These are phyloP conservation scores for Tolmerus cingulatus DNA, from an alignment of 2,888 invertebrate genomes.

Conservation along the genomic window DNA sequence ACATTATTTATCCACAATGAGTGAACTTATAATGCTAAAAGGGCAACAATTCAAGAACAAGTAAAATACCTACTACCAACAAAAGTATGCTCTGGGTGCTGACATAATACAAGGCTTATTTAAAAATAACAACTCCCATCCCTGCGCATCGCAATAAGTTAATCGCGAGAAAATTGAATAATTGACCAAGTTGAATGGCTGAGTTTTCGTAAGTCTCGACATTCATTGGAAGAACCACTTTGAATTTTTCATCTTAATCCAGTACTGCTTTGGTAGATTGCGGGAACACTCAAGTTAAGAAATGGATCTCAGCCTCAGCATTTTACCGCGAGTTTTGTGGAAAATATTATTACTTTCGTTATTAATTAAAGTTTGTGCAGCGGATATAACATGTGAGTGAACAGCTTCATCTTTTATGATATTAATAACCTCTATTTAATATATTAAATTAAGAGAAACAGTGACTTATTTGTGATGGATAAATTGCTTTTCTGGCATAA, in stretches of 20 bases:
- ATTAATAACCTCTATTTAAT: neutral
- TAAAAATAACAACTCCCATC: neutral
- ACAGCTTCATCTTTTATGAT: neutral
- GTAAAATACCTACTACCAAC: neutral
- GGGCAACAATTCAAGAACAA: neutral
- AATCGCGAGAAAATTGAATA: constrained; percentile 9
- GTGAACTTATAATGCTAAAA: neutral
- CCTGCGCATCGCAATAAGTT: neutral
- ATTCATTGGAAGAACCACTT: neutral
- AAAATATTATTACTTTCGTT: neutral
- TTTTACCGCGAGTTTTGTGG: neutral
- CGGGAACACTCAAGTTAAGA: neutral
- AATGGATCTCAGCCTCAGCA: neutral
- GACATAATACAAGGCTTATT: neutral
- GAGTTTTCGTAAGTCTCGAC: neutral
- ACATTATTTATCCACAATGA: neutral
- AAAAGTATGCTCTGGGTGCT: neutral
- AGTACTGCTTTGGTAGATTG: neutral
- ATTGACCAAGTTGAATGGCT: neutral
- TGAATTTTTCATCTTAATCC: neutral
- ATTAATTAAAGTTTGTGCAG: neutral
- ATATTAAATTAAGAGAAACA: neutral
- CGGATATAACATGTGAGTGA: neutral
- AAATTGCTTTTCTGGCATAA: neutral
- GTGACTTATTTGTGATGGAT: neutral